Base-by-base conservation (phyloP, 2,888 invertebrate genomes). In the Monoplex corrugatus region DNA sequence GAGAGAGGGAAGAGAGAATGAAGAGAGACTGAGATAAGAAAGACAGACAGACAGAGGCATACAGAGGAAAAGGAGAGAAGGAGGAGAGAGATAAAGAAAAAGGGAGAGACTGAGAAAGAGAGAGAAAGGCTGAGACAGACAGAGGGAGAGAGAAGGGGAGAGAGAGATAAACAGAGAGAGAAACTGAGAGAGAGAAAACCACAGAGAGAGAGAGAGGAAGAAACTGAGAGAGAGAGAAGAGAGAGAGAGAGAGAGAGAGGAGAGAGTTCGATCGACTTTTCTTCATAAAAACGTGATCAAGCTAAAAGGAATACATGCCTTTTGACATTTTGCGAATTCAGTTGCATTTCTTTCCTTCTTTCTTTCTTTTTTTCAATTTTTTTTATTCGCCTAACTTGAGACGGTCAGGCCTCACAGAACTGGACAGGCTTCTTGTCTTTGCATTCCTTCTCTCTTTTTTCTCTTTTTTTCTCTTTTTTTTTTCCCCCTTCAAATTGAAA, bases 21-120 rank as follows among this genome's bases (percentile, higher is more conserved):
- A 3, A n/a, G n/a, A 32, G 28, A 43, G 40, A 23, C 38, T 16
- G 32, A 19, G 43, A 40, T 19, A 28, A 38, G 80, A 32, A 10
- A 10, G 40, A 32, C 38, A 80, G 80, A 80, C 10, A 80, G 28
- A 80, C n/a, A 35, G n/a, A 35, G 35, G 10, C n/a, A n/a, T 10
- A n/a, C 8, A 35, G 35, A 35, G 35, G 13, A 28, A 35, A 75
- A 6, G 28, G 75, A n/a, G n/a, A n/a, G n/a, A n/a, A n/a, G 8
- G 50, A 50, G 8, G 38, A 80, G 80, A 80, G 80, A 80, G 19
- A 80, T 23, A 80, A 38, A 80, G 35, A 38, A 32, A 80, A 38
- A 80, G 80, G 16, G 80, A 80, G 80, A 38, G 38, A 38, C 28
- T 38, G 80, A 80, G 80, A 38, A 38, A 38, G 80, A 35, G 80